Conservation (phyloP, 1,140 invertebrate species). For the Schlechtendalia chinensis region DNA sequence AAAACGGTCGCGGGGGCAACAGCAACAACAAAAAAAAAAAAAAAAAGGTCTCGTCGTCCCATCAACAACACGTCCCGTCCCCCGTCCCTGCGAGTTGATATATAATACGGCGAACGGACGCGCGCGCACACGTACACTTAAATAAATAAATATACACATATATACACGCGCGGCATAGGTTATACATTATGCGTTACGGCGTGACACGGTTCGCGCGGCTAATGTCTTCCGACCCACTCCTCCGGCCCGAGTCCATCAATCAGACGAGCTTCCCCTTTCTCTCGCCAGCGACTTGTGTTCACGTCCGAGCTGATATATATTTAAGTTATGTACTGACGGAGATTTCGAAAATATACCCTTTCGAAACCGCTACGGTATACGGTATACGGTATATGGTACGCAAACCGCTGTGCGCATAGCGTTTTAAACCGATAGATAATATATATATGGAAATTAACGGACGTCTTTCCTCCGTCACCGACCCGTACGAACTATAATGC, state of each 20-base stretch:
- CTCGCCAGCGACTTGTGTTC: neutral
- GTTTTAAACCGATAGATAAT: too few relatives aligned
- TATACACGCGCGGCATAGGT: neutral
- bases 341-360: too few relatives aligned
- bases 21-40: too few relatives aligned
- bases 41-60: neutral
- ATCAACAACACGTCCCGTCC: conserved; percentile 10
- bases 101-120: neutral
- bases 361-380: neutral
- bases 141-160: too few relatives aligned
- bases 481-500: too few relatives aligned
- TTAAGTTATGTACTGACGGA: too few relatives aligned
- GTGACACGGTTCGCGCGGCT: conserved; percentile 27
- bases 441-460: neutral
- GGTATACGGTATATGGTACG: neutral
- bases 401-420: too few relatives aligned
- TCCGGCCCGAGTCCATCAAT: conserved; percentile 32
- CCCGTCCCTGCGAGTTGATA: neutral
- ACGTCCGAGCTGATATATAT: neutral
- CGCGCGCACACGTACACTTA: neutral
- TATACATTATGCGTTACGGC: too few relatives aligned
- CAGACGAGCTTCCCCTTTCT: neutral
- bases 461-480: neutral
- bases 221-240: conserved; percentile 36
- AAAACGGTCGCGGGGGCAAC: too few relatives aligned